These are phyloP conservation scores for Oenanthe oenanthe DNA, from an alignment of 2,113 vertebrate genomes.

Conservation along the genomic window DNA sequence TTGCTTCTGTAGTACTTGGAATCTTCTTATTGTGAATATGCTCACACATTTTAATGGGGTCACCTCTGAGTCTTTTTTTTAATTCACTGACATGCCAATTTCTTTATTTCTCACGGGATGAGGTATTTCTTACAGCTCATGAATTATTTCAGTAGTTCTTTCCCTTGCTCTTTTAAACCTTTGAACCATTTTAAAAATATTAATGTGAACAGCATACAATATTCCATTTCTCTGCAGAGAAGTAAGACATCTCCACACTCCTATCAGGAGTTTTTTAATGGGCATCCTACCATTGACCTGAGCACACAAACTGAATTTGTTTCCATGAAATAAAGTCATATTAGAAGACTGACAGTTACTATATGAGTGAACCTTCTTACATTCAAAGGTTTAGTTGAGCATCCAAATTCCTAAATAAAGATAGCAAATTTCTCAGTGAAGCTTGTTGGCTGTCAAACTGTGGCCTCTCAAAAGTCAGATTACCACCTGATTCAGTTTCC, in stretches of 20 bases:
- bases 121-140: neutral
- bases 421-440: neutral
- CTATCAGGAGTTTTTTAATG: neutral
- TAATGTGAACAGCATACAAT: neutral
- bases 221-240: neutral
- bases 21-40: constrained; percentile 5
- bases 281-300: neutral
- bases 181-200: neutral
- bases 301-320: neutral
- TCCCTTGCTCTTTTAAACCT: neutral
- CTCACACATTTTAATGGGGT: neutral
- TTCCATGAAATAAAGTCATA: neutral
- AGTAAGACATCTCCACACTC: neutral
- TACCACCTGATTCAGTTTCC: neutral
- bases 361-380: neutral
- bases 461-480: neutral
- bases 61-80: constrained; percentile 37
- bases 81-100: neutral
- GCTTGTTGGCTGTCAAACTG: neutral
- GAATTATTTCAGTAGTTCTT: constrained; percentile 7
- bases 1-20: neutral
- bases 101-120: constrained; percentile 11
- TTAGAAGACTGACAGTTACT: neutral
- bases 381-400: neutral
- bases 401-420: neutral